A percentile compares a stretch with the other conserved stretches of the same genome.
These are phyloP conservation scores for Meghimatium bilineatum DNA, from an alignment of 2,888 invertebrate genomes.

Conservation along the genomic window DNA sequence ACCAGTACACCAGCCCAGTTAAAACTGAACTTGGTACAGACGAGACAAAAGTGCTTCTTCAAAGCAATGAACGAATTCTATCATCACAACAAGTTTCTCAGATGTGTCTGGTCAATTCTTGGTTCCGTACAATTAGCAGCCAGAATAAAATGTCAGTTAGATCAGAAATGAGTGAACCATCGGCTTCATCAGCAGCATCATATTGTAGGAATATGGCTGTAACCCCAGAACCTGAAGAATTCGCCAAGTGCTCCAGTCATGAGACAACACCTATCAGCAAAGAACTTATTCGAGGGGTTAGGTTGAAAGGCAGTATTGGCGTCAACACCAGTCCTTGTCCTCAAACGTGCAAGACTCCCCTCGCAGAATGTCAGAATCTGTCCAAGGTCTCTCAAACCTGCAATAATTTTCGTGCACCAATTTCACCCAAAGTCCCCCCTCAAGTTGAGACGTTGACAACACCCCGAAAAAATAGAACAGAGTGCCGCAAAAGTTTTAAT, in stretches of 20 bases:
- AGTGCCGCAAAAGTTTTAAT: not conserved
- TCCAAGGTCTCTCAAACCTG: too few relatives aligned
- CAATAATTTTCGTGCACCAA: too few relatives aligned
- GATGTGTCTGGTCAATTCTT: not conserved
- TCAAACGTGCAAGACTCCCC: too few relatives aligned
- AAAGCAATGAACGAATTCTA: not conserved
- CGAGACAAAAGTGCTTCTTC: not conserved
- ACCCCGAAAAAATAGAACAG: not conserved
- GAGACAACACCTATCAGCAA: not conserved
- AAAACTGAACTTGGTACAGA: not conserved
- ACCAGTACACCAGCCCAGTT: not conserved
- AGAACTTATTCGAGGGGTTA: constrained; percentile 21
- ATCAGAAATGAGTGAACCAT: not conserved
- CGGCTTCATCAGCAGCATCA: not conserved
- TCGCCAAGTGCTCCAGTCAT: not conserved
- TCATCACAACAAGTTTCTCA: not conserved
- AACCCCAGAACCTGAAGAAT: not conserved
- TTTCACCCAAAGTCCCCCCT: too few relatives aligned
- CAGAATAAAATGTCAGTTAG: not conserved
- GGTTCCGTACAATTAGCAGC: constrained; percentile 1
- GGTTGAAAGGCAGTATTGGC: not conserved
- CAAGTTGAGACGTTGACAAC: too few relatives aligned
- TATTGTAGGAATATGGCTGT: not conserved
- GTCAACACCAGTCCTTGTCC: constrained; percentile 15
- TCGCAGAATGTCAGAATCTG: not conserved